A percentile compares a stretch with the other conserved stretches of the same genome.
Conservation (phyloP, 2,797 vertebrate genomes). For the Rhincodon typus region DNA sequence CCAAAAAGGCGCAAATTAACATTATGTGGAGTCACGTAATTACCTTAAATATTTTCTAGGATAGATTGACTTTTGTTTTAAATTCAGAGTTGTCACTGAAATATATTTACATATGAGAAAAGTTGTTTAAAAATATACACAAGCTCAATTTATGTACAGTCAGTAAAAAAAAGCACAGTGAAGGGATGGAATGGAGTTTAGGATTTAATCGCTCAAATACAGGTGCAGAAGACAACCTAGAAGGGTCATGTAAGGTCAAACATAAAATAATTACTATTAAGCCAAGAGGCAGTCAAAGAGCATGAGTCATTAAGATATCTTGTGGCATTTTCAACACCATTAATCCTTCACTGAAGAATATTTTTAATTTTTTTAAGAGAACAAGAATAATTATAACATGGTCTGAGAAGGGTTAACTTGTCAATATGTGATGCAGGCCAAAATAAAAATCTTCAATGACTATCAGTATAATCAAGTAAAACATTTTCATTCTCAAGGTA, state of each 20-base stretch:
- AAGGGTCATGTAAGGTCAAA: slow-evolving; percentile 24
- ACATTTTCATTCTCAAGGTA: neutral
- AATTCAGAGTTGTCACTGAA: neutral
- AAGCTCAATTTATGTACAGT: neutral
- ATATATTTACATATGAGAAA: neutral
- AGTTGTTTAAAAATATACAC: neutral
- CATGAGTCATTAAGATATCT: slow-evolving; percentile 27
- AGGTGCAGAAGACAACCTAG: slow-evolving; percentile 15
- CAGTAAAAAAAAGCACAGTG: neutral
- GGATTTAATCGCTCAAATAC: slow-evolving; percentile 15
- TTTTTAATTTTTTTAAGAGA: neutral
- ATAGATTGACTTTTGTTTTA: neutral
- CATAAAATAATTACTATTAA: slow-evolving; percentile 18
- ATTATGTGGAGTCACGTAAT: neutral
- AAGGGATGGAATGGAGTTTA: neutral
- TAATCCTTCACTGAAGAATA: slow-evolving; percentile 18
- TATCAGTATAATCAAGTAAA: neutral
- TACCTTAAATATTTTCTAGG: neutral
- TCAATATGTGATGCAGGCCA: too few relatives aligned
- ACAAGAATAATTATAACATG: neutral
- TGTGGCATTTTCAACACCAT: neutral
- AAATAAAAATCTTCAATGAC: neutral
- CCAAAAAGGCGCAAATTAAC: neutral
- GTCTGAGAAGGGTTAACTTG: neutral
- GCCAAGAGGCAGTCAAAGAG: slow-evolving; percentile 26